Base-by-base conservation (phyloP, 2,797 vertebrate species). In the Salarias fasciatus region DNA sequence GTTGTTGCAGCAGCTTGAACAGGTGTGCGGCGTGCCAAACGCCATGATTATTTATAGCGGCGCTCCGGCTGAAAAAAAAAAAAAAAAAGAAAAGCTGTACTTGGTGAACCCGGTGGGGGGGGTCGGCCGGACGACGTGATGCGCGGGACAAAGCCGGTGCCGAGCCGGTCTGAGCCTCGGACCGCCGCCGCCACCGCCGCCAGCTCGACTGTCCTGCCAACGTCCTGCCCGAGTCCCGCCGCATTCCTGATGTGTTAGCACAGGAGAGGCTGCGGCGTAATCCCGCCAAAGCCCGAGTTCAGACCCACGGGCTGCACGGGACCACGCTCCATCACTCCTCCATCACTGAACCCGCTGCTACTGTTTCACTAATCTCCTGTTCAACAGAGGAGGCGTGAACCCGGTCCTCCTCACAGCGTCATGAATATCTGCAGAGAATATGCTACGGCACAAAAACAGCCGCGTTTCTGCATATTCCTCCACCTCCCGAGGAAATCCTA, bases 141-240 rank as follows among this genome's bases (percentile, higher is more conserved):
- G 61, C 53, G 36, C 46, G 8, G 77, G 54, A 67, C 76, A 86
- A 84, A 79, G 67, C 71, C 43, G 0, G 51, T 47, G 36, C 77
- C 77, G 74, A 80, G 72, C 67, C 76, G 33, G 71, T 84, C 77
- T 86, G 83, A 85, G 75, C 74, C 76, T 69, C 76, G 48, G 72
- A 36, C 63, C 70, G 73, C 58, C 70, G 77, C 75, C 68, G 50
- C 60, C 60, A 68, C 58, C 70, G 77, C 75, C 68, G 50, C 60
- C 60, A 68, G 61, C 69, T 62, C 78, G 60, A 60, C 80, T 56
- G 76, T 77, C 79, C 79, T 58, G 56, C 49, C 71, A 73, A 52
- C 57, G 72, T 66, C 75, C 77, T 58, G 51, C 53, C 65, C 29
- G 10, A 53, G 72, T 61, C 72, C 60, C 56, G 43, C 46, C 47